Conservation (phyloP, 2,888 invertebrate species). For the Tyria jacobaeae region DNA sequence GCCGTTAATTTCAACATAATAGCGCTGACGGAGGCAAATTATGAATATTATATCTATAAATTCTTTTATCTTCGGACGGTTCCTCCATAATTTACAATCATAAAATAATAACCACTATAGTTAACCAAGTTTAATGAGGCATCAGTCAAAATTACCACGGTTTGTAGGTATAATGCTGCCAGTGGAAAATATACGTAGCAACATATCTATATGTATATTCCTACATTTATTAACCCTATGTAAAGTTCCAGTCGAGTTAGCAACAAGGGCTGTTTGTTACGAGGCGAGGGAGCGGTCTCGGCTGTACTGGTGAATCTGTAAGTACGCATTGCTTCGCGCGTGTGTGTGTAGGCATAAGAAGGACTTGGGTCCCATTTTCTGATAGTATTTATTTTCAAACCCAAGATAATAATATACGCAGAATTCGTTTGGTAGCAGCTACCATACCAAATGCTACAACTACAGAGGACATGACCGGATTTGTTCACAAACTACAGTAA, state of each 20-base stretch:
- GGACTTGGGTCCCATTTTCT: conserved; percentile 28
- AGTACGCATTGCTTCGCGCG: conserved; percentile 14
- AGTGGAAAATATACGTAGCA: conserved; percentile 55
- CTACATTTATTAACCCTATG: conserved; percentile 58
- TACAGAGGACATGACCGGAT: conserved; percentile 57
- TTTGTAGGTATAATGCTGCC: conserved; percentile 54
- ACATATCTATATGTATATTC: conserved; percentile 29
- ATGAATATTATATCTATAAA: conserved; percentile 70
- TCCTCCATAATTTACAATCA: conserved; percentile 70
- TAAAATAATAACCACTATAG: conserved; percentile 71
- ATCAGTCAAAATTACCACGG: conserved; percentile 64
- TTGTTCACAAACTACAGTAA: conserved; percentile 63
- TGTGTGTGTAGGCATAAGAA: conserved; percentile 40
- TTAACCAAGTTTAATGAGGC: conserved; percentile 74
- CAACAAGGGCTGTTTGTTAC: conserved; percentile 55
- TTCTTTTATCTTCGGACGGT: conserved; percentile 65
- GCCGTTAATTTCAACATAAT: conserved; percentile 66
- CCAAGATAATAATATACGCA: conserved; percentile 15
- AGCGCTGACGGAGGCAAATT: conserved; percentile 62
- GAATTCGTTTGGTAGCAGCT: background rate
- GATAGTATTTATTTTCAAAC: conserved; percentile 34
- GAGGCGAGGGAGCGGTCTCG: conserved; percentile 55
- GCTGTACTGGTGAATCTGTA: conserved; percentile 40
- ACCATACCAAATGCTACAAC: conserved; percentile 27
- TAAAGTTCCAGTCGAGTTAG: conserved; percentile 63